Base-by-base conservation (phyloP, 2,888 invertebrate genomes). In the Pyrocoelia pectoralis region DNA sequence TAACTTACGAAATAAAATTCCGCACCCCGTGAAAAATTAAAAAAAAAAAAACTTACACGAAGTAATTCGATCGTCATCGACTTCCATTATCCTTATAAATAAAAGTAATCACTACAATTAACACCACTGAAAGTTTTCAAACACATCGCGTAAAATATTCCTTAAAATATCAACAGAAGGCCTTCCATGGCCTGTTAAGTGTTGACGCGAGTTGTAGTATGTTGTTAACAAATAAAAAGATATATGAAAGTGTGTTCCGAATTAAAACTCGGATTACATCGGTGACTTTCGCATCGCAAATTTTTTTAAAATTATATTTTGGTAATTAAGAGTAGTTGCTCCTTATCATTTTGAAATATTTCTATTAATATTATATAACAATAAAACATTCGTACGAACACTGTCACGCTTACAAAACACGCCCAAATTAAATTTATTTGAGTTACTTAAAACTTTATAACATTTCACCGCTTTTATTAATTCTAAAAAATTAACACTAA, bases 161-260 rank as follows among this genome's bases (percentile, higher is more conserved):
- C 41, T 53, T 53, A 38, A 12, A n/a, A 38, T 52, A 56, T 49
- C 54, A 41, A 49, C 53, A 62, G 55, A 50, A 62, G 61, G 60
- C 64, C 61, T 68, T 62, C 62, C 43, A 50, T 61, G 59, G 66
- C 66, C 65, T 63, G 60, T 56, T 65, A 38, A 50, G 51, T 56
- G 57, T 64, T 56, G 61, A 60, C 67, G 56, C 61, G 66, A 67
- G 62, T 51, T 67, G 67, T 60, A 58, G 65, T 65, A 57, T 56
- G 65, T 68, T 68, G 66, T 68, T 68, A 65, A 68, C 62, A 65
- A 66, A 67, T 61, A 66, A 67, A 40, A 65, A 67, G 60, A 65
- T 61, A 62, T 65, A 65, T 67, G 67, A 68, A 68, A 68, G 66
- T 68, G 56, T 50, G 60, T 49, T 29, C 52, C 48, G 56, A 55